Base-by-base conservation (phyloP, 2,113 vertebrate species). In the Fukomys damarensis region DNA sequence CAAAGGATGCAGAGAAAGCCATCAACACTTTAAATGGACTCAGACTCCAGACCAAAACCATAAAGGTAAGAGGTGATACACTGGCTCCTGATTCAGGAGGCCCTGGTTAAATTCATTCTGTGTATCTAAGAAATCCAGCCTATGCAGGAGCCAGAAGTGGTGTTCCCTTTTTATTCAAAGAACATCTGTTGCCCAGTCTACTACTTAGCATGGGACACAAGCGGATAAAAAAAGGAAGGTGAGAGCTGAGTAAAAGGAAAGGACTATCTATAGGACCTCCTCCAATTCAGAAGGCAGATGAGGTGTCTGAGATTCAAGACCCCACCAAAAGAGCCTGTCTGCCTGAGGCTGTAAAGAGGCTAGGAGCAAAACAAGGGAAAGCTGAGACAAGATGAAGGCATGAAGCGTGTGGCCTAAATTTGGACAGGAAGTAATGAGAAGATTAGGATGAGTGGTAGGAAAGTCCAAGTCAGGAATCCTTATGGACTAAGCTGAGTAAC, bases 1-100 rank as follows among this genome's bases (percentile, higher is more conserved):
- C 99, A 99, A 99, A 99, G 99, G 99, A 99, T 98, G 99, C 99
- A 99, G 99, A 99, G 99, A 99, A 99, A 99, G 99, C 99, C 99
- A 99, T 99, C 99, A 99, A 99, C 99, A 99, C 99, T 97, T 99
- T 99, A 99, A 99, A 99, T 98, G 99, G 99, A 99, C 99, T 99
- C 98, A 99, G 99, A 99, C 99, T 99, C 99, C 99, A 99, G 99
- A 99, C 99, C 99, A 99, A 99, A 99, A 99, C 99, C 97, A 99
- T 99, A 99, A 99, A 99, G 99, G 99, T 99, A 99, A 99, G 99
- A 97, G 58, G 59, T 58, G 49, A 86, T 49, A 22, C 52, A 56
- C 94, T 17, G 46, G 61, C 89, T 95, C 76, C 90, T 93, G 58
- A 88, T 46, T 93, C 20, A 46, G 52, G 77, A 86, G 76, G 49